phyloP scores from a whole-genome alignment of 2,888 invertebrate species.

The Acheta domesticus region DNA sequence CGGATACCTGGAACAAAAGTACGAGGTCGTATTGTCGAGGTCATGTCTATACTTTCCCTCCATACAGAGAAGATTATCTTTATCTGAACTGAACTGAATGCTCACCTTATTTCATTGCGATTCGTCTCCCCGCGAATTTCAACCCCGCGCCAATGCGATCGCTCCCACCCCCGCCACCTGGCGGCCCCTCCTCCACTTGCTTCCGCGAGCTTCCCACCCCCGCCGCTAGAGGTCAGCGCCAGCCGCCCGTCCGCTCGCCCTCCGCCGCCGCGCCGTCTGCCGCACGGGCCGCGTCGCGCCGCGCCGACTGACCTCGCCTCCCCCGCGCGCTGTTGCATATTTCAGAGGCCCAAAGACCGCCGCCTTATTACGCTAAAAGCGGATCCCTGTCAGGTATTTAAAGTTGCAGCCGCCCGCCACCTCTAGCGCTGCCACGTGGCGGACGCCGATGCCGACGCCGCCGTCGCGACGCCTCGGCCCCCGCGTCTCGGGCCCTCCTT shows the following conservation, averaged over 20 bases:
- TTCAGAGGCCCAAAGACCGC: neutral
- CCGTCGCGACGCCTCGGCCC: too few relatives aligned
- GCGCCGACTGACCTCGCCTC: neutral
- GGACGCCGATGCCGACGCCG: neutral
- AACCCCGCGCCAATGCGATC: neutral
- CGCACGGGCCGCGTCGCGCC: neutral
- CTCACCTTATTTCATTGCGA: too few relatives aligned
- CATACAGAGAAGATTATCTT: too few relatives aligned
- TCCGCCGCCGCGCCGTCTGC: neutral
- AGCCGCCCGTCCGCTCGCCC: neutral
- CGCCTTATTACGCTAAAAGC: conserved; percentile 10
- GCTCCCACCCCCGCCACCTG: neutral
- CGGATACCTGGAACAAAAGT: too few relatives aligned
- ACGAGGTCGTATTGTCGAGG: too few relatives aligned
- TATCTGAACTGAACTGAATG: too few relatives aligned
- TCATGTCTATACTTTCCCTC: too few relatives aligned
- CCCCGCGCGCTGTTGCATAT: neutral
- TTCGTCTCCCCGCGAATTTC: too few relatives aligned
- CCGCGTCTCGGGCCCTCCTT: too few relatives aligned
- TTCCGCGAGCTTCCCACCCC: neutral
- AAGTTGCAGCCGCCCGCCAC: neutral
- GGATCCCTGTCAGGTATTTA: conserved; percentile 18
- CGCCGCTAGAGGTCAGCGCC: neutral
- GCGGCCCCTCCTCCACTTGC: neutral
- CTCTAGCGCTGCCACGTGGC: neutral